Base-by-base conservation (phyloP, 2,113 vertebrate genomes). In the Mormyrus lacerda region DNA sequence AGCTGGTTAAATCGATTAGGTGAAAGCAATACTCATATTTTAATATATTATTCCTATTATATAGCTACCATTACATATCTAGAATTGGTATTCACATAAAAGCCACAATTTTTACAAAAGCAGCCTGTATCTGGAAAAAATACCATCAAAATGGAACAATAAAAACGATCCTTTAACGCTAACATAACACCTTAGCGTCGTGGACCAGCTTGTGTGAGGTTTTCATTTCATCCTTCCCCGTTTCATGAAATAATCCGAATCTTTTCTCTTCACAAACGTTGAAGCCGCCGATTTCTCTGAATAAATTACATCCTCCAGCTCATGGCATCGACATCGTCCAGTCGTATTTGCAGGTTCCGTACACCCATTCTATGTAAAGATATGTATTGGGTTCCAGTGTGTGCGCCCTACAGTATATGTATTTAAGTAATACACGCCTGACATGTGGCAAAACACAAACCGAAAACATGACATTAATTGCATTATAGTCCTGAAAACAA, bases 161-260 rank as follows among this genome's bases (percentile, higher is more conserved):
- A 13, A 48, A 48, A 45, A 76, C 15, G 24, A 44, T 76, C 87
- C 87, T n/a, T 88, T 65, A 88, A 65, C 8, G 76, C 76, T 24
- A 55, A 69, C 17, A 85, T 17, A 85, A 27, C 83, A 53, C 48
- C 39, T 84, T 47, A 73, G 35, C 53, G 44, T 58, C 48, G n/a
- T 24, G 50, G 45, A 51, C 19, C 39, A 31, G 69, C 88, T 48
- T 55, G 82, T 44, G 27, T 19, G 69, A 48, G 48, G 65, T n/a
- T 24, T 88, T 39, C 65, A 76, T 48, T 48, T 69, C 42, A 65
- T 45, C 87, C 13, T 51, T 4, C 48, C 15, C 27, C 9, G 39
- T 51, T 88, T 82, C 42, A 53, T 50, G 7, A 88, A 48, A 88
- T 82, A 88, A 88, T 88, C 65, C 69, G 69, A n/a, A 50, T 27